These are phyloP conservation scores for Pollenia amentaria DNA, from an alignment of 2,888 invertebrate genomes.

Conservation along the genomic window DNA sequence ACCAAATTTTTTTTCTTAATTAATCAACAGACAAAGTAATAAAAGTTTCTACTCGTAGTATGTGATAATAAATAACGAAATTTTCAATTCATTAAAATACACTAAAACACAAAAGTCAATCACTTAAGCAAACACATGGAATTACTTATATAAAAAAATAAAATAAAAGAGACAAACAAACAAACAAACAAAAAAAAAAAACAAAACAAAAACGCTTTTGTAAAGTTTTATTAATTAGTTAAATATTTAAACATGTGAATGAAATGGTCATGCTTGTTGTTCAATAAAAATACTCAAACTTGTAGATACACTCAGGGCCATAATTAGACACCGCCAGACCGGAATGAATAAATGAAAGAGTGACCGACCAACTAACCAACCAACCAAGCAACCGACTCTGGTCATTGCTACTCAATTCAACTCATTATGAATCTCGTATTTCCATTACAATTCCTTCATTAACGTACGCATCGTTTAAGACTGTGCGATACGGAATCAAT, in stretches of 20 bases:
- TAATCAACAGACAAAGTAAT: constrained; percentile 32
- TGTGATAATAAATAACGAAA: constrained; percentile 21
- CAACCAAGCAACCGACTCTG: neutral
- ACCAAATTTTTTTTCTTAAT: constrained; percentile 34
- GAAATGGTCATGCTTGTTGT: constrained; percentile 36
- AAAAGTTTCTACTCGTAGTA: neutral
- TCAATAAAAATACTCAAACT: neutral
- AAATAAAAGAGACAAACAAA: neutral
- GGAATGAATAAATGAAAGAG: neutral
- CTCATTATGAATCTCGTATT: constrained; percentile 13
- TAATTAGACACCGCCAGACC: constrained; percentile 24
- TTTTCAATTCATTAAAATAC: constrained; percentile 33
- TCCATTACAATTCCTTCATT: neutral
- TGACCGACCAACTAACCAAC: neutral
- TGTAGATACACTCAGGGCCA: neutral
- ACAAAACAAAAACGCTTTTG: neutral
- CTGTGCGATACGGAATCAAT: constrained; percentile 27
- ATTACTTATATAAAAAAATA: constrained; percentile 3
- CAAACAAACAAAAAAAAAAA: constrained; percentile 2
- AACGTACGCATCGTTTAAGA: neutral
- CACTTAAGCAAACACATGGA: neutral
- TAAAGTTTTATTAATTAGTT: constrained; percentile 37
- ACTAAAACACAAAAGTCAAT: constrained; percentile 15
- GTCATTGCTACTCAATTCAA: neutral
- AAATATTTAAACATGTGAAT: constrained; percentile 58